phyloP scores from a whole-genome alignment of 1,140 invertebrate genomes.

The Camponotus pennsylvanicus region DNA sequence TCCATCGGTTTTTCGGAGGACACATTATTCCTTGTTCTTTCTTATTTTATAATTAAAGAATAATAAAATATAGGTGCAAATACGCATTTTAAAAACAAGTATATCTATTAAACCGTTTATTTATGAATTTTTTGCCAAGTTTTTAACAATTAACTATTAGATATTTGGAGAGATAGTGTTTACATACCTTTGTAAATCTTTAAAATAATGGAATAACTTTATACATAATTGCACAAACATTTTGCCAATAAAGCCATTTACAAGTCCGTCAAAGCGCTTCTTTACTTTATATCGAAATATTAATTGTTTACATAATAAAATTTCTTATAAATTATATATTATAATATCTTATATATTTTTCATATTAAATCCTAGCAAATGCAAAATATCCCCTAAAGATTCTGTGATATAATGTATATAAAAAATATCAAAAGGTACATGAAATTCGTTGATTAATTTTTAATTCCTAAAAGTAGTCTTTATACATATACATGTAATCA shows the following conservation, averaged over 20 bases:
- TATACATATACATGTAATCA: neutral
- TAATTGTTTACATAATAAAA: no score
- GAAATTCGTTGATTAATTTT: neutral
- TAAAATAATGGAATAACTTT: neutral
- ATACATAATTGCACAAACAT: neutral
- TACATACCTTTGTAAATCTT: neutral
- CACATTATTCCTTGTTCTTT: neutral
- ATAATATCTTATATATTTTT: no score
- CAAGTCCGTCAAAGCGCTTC: no score
- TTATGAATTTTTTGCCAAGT: neutral
- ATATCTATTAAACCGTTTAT: neutral
- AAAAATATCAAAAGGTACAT: no score
- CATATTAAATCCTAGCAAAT: no score
- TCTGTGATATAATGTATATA: neutral
- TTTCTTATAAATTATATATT: no score
- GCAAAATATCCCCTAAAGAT: neutral
- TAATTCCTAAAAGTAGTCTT: neutral
- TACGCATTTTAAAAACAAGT: slow-evolving; percentile 5
- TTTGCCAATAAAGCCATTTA: neutral
- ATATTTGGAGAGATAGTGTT: neutral
- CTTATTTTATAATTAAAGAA: neutral
- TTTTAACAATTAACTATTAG: slow-evolving; percentile 8
- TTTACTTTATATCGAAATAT: no score
- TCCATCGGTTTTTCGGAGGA: neutral
- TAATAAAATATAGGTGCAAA: neutral